These are phyloP conservation scores for Eulemur rufifrons DNA, from an alignment of 2,113 vertebrate species.

Conservation along the genomic window DNA sequence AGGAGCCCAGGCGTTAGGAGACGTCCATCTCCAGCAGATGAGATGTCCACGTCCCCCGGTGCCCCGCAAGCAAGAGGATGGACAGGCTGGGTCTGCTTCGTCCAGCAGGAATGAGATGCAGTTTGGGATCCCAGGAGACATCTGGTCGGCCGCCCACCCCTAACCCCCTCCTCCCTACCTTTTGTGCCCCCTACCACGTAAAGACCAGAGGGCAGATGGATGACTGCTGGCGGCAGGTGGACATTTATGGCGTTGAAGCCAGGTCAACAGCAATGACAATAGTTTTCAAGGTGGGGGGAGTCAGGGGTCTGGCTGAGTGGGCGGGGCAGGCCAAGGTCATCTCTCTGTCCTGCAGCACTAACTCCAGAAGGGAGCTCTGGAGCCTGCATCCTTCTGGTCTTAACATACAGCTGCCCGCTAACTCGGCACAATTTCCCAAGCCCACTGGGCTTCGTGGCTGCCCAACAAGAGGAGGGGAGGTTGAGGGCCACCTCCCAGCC, in stretches of 20 bases:
- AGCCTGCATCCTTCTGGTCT: background rate
- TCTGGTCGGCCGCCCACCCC: background rate
- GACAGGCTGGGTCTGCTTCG: too few relatives aligned
- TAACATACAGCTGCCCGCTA: too few relatives aligned
- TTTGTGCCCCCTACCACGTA: background rate
- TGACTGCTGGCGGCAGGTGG: accelerated
- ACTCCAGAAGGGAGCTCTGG: background rate
- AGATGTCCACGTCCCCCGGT: background rate
- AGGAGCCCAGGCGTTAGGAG: background rate
- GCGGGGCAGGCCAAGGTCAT: accelerated
- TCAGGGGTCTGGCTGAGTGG: background rate
- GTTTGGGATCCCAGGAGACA: background rate
- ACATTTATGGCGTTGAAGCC: background rate
- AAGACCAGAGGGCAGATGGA: conserved; percentile 42
- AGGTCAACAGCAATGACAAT: conserved; percentile 53
- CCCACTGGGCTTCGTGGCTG: background rate
- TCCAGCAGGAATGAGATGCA: accelerated
- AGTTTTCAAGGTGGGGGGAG: background rate
- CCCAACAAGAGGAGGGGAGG: background rate
- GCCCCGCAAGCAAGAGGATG: background rate
- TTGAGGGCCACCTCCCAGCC: background rate
- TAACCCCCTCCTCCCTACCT: background rate
- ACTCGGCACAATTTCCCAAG: background rate
- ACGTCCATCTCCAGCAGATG: background rate
- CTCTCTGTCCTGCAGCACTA: background rate